phyloP scores from a whole-genome alignment of 2,797 vertebrate species.

The Acrossocheilus fasciatus region DNA sequence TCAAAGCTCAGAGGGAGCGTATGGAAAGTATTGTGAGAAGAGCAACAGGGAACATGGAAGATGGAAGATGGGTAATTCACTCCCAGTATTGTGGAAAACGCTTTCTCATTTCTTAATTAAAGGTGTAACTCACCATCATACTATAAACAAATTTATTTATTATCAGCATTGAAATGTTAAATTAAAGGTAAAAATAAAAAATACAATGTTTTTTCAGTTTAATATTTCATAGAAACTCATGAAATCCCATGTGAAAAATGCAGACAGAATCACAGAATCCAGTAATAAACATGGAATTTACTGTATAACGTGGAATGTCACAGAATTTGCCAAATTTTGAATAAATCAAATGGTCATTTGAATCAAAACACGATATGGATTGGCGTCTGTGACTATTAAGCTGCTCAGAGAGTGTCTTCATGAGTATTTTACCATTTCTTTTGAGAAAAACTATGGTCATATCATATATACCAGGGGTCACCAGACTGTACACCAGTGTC shows the following conservation, averaged over 20 bases:
- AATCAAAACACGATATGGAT: too few species aligned
- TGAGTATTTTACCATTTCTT: too few species aligned
- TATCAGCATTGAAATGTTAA: neutral
- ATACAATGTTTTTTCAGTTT: neutral
- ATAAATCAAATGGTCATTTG: too few species aligned
- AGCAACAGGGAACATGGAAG: slow-evolving; percentile 49
- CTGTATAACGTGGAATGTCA: too few species aligned
- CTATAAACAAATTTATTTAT: neutral
- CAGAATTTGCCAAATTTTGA: too few species aligned
- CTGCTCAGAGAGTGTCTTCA: too few species aligned
- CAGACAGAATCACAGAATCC: too few species aligned
- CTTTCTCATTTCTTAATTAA: slow-evolving; percentile 44
- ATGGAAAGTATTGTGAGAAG: slow-evolving; percentile 43
- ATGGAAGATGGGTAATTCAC: slow-evolving; percentile 52
- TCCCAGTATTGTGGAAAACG: slow-evolving; percentile 50
- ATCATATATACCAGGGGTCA: too few species aligned
- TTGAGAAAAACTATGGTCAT: too few species aligned
- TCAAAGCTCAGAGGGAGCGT: slow-evolving; percentile 49
- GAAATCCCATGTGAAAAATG: neutral
- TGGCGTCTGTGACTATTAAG: too few species aligned
- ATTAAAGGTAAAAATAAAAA: neutral
- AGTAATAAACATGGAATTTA: too few species aligned
- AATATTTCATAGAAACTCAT: neutral
- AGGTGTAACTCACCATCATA: slow-evolving; percentile 34
- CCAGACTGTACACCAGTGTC: too few species aligned